Evolutionary conservation across 1,140 invertebrate genomes (phyloP).

Genomic region (Hypothenemus hampei): DNA sequence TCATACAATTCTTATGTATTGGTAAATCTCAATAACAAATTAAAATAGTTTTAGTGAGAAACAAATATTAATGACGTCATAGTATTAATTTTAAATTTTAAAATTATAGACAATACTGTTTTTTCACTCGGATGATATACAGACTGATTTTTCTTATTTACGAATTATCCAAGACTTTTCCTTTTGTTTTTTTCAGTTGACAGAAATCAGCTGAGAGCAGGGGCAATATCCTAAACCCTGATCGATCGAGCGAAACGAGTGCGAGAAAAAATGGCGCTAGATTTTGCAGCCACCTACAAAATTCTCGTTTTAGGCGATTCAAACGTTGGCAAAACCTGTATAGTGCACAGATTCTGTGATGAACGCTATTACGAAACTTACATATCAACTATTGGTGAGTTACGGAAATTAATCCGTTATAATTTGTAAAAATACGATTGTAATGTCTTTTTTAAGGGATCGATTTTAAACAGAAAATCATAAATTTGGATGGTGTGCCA

Average conservation of each 20-base stretch:
- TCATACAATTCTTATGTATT: too few relatives aligned
- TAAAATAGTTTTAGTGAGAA: too few relatives aligned
- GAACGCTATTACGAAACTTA: constrained; percentile 88
- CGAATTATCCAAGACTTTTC: neutral
- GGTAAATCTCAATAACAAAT: too few relatives aligned
- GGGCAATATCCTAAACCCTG: neutral
- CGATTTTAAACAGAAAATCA: constrained; percentile 88
- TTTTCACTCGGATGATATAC: too few relatives aligned
- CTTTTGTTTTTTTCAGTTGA: neutral
- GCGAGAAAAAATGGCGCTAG: constrained; percentile 65
- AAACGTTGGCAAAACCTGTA: constrained; percentile 88
- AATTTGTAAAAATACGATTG: constrained; percentile 1
- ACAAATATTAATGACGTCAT: too few relatives aligned
- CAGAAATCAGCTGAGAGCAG: neutral
- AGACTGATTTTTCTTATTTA: too few relatives aligned
- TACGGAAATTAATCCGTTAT: neutral
- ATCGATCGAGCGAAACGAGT: neutral
- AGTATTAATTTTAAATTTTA: too few relatives aligned
- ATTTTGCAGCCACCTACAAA: constrained; percentile 80
- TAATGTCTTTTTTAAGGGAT: constrained; percentile 54
- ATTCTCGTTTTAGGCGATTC: constrained; percentile 84
- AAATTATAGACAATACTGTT: too few relatives aligned
- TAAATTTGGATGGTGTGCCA: constrained; percentile 76
- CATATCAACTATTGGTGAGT: constrained; percentile 86
- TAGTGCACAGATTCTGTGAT: constrained; percentile 85